phyloP scores from a whole-genome alignment of 1,140 invertebrate genomes.

The Musca domestica region DNA sequence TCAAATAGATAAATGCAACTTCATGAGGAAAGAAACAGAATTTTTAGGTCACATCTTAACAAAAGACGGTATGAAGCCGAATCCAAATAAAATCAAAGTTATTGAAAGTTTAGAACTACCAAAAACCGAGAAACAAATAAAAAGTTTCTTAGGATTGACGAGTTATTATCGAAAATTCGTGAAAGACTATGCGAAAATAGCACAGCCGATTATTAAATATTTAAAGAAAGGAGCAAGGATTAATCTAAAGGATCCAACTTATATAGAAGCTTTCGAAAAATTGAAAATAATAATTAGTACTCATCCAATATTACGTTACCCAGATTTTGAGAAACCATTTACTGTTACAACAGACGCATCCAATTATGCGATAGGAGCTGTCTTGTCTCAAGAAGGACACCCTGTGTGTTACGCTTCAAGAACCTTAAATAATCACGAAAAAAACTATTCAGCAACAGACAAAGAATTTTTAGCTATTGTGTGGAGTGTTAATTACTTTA shows the following conservation, averaged over 20 bases:
- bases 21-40: too few relatives aligned
- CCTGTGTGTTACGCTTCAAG: conserved; percentile 52
- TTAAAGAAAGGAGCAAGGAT: conserved; percentile 11
- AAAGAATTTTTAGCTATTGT: too few relatives aligned
- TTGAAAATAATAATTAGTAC: conserved; percentile 8
- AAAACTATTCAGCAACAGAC: too few relatives aligned
- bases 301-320: conserved; percentile 15
- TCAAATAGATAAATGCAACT: too few relatives aligned
- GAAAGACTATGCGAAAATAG: conserved; percentile 1
- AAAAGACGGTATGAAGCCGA: conserved; percentile 42
- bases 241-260: conserved; percentile 1
- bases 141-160: conserved; percentile 31
- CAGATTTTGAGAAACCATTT: conserved; percentile 15
- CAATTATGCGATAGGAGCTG: too few relatives aligned
- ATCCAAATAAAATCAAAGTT: conserved; percentile 33
- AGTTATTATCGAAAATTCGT: conserved; percentile 40
- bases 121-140: conserved; percentile 31
- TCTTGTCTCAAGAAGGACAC: too few relatives aligned
- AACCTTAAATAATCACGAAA: conserved; percentile 50
- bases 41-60: too few relatives aligned
- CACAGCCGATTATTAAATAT: conserved; percentile 16
- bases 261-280: conserved; percentile 23
- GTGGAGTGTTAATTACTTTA: too few relatives aligned
- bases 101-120: conserved; percentile 28
- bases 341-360: conserved; percentile 18